A percentile compares a stretch with the other conserved stretches of the same genome.
These are phyloP conservation scores for Ictalurus punctatus DNA, from an alignment of 2,113 vertebrate species.

Conservation along the genomic window DNA sequence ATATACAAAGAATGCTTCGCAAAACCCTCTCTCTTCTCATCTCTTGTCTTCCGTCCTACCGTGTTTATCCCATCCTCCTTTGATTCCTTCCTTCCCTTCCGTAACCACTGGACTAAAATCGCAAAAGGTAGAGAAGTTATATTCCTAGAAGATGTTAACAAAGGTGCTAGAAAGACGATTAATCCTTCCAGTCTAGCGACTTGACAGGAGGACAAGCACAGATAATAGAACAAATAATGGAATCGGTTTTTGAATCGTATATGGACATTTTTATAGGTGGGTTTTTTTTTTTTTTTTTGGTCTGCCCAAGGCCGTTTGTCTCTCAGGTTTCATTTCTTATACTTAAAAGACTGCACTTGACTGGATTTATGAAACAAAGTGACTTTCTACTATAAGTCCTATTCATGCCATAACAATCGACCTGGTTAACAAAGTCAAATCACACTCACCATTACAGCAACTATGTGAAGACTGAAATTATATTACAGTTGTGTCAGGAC, in stretches of 20 bases:
- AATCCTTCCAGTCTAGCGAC: slow-evolving; percentile 21
- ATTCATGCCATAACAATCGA: neutral
- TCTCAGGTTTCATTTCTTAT: neutral
- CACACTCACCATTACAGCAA: neutral
- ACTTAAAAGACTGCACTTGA: neutral
- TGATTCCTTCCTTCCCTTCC: neutral
- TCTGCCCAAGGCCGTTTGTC: neutral
- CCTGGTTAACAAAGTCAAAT: neutral
- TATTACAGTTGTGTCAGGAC: neutral
- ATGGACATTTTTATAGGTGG: neutral
- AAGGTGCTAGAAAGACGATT: neutral
- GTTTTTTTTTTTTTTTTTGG: neutral
- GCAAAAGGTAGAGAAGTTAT: slow-evolving; percentile 51
- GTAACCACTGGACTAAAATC: slow-evolving; percentile 38
- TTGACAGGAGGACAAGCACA: neutral
- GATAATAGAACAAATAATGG: slow-evolving; percentile 25
- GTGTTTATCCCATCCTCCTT: neutral
- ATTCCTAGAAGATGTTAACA: slow-evolving; percentile 42
- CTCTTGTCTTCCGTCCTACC: neutral
- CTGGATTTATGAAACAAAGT: slow-evolving; percentile 1
- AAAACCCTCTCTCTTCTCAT: slow-evolving; percentile 7
- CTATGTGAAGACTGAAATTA: neutral
- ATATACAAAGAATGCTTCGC: slow-evolving; percentile 47
- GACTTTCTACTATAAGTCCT: neutral
- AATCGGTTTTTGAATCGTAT: neutral